These are phyloP conservation scores for Heterodera schachtii DNA, from an alignment of 1,140 invertebrate genomes.

Conservation along the genomic window DNA sequence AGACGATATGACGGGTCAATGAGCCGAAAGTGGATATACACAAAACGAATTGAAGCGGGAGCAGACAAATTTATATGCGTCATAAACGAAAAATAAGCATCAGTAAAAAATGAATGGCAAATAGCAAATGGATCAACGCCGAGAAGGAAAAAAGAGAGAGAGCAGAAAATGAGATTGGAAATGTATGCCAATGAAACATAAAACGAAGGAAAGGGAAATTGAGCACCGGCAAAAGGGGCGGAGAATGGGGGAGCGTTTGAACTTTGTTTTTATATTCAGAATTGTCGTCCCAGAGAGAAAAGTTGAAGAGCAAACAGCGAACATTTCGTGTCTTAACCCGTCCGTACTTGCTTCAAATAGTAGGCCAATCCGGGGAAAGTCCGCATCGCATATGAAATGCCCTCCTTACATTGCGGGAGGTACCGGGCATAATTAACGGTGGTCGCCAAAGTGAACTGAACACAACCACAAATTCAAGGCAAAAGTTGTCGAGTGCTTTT, in stretches of 20 bases:
- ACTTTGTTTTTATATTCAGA: neutral
- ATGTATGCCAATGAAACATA: too few relatives aligned
- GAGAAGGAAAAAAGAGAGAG: too few relatives aligned
- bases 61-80: too few relatives aligned
- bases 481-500: neutral
- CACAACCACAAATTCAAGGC: neutral
- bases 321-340: neutral
- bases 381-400: neutral
- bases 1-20: too few relatives aligned
- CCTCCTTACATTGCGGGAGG: neutral
- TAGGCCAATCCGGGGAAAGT: neutral
- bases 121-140: too few relatives aligned
- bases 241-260: neutral
- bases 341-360: neutral
- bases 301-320: neutral
- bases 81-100: too few relatives aligned
- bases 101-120: too few relatives aligned
- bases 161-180: too few relatives aligned
- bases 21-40: too few relatives aligned
- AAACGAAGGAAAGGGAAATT: too few relatives aligned
- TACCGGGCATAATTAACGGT: neutral
- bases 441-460: neutral
- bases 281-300: neutral
- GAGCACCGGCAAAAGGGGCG: neutral
- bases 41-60: too few relatives aligned